Conservation (phyloP, 2,113 vertebrate genomes). For the Nesogale talazaci region DNA sequence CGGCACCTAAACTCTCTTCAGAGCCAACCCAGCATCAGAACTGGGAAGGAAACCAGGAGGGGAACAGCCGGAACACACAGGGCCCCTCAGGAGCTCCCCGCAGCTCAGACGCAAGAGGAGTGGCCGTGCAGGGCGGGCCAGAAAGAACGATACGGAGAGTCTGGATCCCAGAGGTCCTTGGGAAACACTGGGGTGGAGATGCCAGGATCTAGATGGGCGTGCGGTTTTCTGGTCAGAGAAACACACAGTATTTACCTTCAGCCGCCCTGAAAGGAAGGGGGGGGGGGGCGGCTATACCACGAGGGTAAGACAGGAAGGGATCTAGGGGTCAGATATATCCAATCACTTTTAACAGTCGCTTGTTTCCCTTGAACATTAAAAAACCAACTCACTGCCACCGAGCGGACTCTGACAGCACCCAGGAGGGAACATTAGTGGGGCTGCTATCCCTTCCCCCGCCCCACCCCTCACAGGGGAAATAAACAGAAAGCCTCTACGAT, state of each 20-base stretch:
- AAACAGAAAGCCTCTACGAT: constrained; percentile 44
- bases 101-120: background rate
- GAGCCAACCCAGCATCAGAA: constrained; percentile 7
- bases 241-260: constrained; percentile 32
- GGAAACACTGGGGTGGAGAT: background rate
- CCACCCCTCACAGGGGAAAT: background rate
- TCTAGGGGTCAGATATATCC: too few species aligned
- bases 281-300: too few species aligned
- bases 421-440: background rate
- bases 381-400: too few species aligned
- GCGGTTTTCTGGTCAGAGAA: background rate
- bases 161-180: background rate
- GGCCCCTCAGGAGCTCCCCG: background rate
- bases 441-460: background rate
- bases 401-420: too few species aligned
- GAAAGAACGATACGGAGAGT: background rate
- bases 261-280: too few species aligned
- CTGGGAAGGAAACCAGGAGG: background rate
- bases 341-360: background rate
- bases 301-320: too few species aligned
- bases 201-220: background rate
- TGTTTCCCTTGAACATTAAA: constrained; percentile 10
- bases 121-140: background rate
- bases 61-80: background rate
- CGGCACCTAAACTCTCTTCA: background rate